A percentile compares a stretch with the other conserved stretches of the same genome.
Evolutionary conservation across 2,797 vertebrate genomes (phyloP).

Genomic region (Zenarchopterus dispar): DNA sequence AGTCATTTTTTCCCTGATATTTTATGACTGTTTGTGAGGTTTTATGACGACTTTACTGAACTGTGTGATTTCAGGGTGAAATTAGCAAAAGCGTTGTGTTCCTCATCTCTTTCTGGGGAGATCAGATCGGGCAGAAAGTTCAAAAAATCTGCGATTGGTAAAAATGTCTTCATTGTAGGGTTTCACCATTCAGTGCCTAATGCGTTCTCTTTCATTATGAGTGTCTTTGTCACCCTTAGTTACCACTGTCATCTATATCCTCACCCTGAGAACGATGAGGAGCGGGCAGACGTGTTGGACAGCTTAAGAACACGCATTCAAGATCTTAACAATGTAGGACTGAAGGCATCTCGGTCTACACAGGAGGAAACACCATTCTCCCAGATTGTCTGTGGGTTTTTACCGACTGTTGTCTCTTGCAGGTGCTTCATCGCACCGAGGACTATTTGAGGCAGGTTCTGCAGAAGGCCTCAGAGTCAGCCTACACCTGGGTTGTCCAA

Average conservation of each 20-base stretch:
- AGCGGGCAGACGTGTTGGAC: slow-evolving; percentile 89
- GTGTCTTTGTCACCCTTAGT: slow-evolving; percentile 65
- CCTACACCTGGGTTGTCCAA: slow-evolving; percentile 89
- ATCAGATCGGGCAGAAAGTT: slow-evolving; percentile 98
- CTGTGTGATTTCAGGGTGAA: slow-evolving; percentile 85
- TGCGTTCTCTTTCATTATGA: not conserved
- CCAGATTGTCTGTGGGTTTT: not conserved
- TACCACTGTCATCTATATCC: slow-evolving; percentile 97
- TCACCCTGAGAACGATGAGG: slow-evolving; percentile 89
- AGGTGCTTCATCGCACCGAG: slow-evolving; percentile 96
- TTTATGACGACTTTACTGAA: not conserved
- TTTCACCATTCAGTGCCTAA: not conserved
- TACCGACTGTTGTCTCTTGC: slow-evolving; percentile 15
- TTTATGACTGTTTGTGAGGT: not conserved
- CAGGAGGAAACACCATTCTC: not conserved
- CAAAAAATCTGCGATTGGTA: slow-evolving; percentile 99
- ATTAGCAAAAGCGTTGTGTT: slow-evolving; percentile 92
- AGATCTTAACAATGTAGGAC: slow-evolving; percentile 91
- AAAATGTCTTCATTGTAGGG: slow-evolving; percentile 42
- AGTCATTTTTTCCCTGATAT: not conserved
- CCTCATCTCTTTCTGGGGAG: slow-evolving; percentile 97
- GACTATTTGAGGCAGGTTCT: slow-evolving; percentile 95
- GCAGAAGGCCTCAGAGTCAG: slow-evolving; percentile 91
- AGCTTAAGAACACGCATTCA: slow-evolving; percentile 91
- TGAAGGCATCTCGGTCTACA: slow-evolving; percentile 70